phyloP scores from a whole-genome alignment of 2,797 vertebrate genomes.

The Sarcophilus harrisii region DNA sequence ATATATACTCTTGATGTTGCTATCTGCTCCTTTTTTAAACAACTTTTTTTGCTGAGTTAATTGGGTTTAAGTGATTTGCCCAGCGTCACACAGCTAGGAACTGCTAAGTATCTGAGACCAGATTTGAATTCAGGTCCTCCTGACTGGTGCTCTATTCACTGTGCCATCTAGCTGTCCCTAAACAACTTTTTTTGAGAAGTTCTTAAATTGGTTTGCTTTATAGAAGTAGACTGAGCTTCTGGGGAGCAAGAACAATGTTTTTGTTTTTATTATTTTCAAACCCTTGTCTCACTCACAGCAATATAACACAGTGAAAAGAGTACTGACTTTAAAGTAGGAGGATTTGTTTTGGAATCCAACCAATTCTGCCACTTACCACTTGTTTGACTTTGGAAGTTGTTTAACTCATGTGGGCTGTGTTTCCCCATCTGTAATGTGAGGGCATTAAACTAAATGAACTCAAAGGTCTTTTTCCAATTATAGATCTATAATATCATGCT shows the following conservation, averaged over 20 bases:
- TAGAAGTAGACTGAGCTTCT: background rate
- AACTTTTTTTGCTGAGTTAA: background rate
- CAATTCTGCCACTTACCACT: background rate
- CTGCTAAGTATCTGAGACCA: too few relatives aligned
- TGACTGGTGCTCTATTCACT: too few relatives aligned
- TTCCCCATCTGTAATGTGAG: background rate
- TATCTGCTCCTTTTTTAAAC: background rate
- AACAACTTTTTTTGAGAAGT: background rate
- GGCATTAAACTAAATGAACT: background rate
- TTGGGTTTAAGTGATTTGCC: too few relatives aligned
- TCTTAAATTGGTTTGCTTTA: background rate
- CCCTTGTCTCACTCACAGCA: background rate
- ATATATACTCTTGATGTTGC: background rate
- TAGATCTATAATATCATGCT: too few relatives aligned
- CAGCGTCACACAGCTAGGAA: too few relatives aligned
- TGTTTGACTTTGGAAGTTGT: background rate
- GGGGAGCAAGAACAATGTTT: background rate
- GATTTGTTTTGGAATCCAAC: background rate
- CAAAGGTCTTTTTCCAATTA: too few relatives aligned
- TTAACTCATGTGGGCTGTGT: background rate
- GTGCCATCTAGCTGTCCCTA: too few relatives aligned
- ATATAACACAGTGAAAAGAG: background rate
- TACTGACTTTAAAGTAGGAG: background rate
- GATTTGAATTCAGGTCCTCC: too few relatives aligned
- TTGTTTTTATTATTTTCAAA: background rate